Percentiles rank a stretch among this genome's conserved stretches.
Evolutionary conservation across 2,888 invertebrate genomes (phyloP).

Genomic region (Drosophila fulvimacula): DNA sequence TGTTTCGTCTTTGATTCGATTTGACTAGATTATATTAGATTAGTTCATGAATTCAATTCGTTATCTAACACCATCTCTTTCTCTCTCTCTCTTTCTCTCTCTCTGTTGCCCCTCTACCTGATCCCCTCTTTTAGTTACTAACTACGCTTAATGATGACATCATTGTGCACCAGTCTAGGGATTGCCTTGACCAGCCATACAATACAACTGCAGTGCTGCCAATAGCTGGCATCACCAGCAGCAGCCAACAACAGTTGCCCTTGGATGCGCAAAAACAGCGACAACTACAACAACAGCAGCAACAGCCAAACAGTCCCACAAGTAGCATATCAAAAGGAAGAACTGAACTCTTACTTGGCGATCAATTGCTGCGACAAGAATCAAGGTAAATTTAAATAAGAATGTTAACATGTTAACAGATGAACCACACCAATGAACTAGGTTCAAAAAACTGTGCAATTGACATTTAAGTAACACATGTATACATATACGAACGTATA

Average conservation of each 20-base stretch:
- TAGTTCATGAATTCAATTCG: background rate
- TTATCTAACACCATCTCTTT: background rate
- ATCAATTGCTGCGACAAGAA: slow-evolving; percentile 83
- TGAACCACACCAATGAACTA: background rate
- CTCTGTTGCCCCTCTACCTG: background rate
- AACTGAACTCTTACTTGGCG: slow-evolving; percentile 85
- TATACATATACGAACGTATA: too few relatives aligned
- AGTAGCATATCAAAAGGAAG: slow-evolving; percentile 85
- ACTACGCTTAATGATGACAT: slow-evolving; percentile 81
- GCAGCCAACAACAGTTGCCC: slow-evolving; percentile 34
- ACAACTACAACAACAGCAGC: slow-evolving; percentile 58
- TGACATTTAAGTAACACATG: too few relatives aligned
- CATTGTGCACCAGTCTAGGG: slow-evolving; percentile 74
- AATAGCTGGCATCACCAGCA: slow-evolving; percentile 47
- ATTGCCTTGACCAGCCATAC: slow-evolving; percentile 54
- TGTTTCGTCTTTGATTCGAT: background rate
- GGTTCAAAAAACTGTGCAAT: too few relatives aligned
- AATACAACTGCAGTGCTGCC: slow-evolving; percentile 52
- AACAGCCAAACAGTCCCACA: slow-evolving; percentile 82
- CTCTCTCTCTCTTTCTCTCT: background rate
- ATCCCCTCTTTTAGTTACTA: slow-evolving; percentile 81
- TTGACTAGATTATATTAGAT: background rate
- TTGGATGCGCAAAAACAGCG: slow-evolving; percentile 40
- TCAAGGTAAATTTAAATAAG: slow-evolving; percentile 76
- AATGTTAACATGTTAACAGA: too few relatives aligned